Evolutionary conservation across 2,113 vertebrate genomes (phyloP), one percentile per base, ranked within the genome.

Genomic region (Erinaceus europaeus): DNA sequence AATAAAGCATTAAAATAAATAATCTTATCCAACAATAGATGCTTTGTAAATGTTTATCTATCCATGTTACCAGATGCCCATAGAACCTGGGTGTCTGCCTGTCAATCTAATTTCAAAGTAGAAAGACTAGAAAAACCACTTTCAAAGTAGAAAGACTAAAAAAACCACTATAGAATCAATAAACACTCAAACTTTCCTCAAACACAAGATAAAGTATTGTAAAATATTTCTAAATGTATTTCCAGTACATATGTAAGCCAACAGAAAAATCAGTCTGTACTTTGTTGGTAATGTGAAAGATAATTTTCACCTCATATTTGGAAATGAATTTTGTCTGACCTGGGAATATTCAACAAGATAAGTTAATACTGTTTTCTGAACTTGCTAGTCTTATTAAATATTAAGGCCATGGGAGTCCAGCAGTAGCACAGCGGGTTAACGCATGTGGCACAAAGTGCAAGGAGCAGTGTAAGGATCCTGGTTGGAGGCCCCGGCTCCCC

Each of bases 231-330:
- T 13, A 0, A 0, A 11, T 25, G 29, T 85, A 57, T 88, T 23
- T 62, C 55, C 21, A 13, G 3, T 61, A 64, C 74, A 61, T 20
- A 25, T 61, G 1, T 32, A 79, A n/a, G 14, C 38, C 0, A 0
- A 46, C 34, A 61, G 53, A 73, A 82, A 13, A 82, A 40, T 50
- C 18, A 36, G 32, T 42, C 17, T 67, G 23, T 62, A 42, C 5
- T 64, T 84, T n/a, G 29, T 71, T 84, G 42, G 34, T 61, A 65
- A 81, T 64, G 25, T 84, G 57, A 57, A 89, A 75, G 52, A 73
- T 82, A 62, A 95, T 84, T 81, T 90, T 90, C 72, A 77, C 67
- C 12, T 90, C 55, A 65, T 67, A 34, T 62, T 92, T 76, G 76
- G 46, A 57, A 88, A 50, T 76, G 27, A 36, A 86, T 83, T 80